These are phyloP conservation scores for Dasysyrphus tricinctus DNA, from an alignment of 2,888 invertebrate species.

Conservation along the genomic window DNA sequence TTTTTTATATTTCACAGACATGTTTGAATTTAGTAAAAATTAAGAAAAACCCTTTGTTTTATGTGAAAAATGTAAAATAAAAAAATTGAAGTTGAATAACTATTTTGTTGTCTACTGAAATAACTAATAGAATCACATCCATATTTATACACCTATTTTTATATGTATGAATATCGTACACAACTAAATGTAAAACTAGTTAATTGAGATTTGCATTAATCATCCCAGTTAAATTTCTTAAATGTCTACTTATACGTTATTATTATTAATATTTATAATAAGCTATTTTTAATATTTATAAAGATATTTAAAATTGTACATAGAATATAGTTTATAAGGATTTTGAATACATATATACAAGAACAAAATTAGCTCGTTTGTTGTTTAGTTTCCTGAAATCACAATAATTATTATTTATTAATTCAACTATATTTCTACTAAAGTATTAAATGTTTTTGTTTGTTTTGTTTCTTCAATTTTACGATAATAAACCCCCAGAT, in stretches of 20 bases:
- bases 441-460: slow-evolving; percentile 27
- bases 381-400: slow-evolving; percentile 55
- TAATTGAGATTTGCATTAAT: slow-evolving; percentile 37
- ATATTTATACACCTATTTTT: slow-evolving; percentile 40
- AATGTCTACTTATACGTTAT: slow-evolving; percentile 51
- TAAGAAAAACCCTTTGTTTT: slow-evolving; percentile 12
- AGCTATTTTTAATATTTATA: slow-evolving; percentile 51
- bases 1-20: slow-evolving; percentile 62
- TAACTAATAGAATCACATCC: slow-evolving; percentile 59
- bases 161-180: slow-evolving; percentile 49
- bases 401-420: slow-evolving; percentile 39
- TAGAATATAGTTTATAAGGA: slow-evolving; percentile 29
- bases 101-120: slow-evolving; percentile 44
- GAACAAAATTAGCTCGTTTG: slow-evolving; percentile 35
- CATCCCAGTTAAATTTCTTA: slow-evolving; percentile 47
- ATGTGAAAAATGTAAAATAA: slow-evolving; percentile 34
- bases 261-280: slow-evolving; percentile 40
- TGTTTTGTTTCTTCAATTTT: slow-evolving; percentile 11
- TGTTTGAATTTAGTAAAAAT: slow-evolving; percentile 59
- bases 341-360: slow-evolving; percentile 66
- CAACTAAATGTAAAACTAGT: slow-evolving; percentile 61
- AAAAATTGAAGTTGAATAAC: slow-evolving; percentile 10
- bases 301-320: slow-evolving; percentile 60
- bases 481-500: slow-evolving; percentile 37
- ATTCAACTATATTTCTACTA: slow-evolving; percentile 56